phyloP scores from a whole-genome alignment of 2,113 vertebrate genomes.

The Barbus barbus region DNA sequence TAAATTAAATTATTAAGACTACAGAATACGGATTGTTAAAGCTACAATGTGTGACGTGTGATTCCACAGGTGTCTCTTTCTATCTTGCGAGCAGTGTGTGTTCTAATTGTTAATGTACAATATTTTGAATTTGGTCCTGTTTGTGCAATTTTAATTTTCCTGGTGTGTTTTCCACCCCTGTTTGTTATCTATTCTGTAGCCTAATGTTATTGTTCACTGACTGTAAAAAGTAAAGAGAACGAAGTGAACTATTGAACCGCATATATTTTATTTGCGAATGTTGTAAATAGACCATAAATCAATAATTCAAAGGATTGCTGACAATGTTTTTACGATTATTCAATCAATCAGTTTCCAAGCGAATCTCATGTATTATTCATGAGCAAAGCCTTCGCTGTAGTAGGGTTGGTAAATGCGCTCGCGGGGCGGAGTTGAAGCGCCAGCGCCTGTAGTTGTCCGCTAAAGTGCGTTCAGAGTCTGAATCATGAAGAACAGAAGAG shows the following conservation, averaged over 20 bases:
- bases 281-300: background rate
- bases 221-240: background rate
- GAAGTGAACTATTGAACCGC: background rate
- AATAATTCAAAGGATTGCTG: background rate
- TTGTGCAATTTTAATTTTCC: background rate
- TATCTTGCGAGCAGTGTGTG: too few species aligned
- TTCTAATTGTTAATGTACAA: background rate
- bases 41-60: too few species aligned
- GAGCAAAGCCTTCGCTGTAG: background rate
- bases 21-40: too few species aligned
- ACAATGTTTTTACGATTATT: background rate
- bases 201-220: background rate
- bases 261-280: background rate
- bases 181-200: background rate
- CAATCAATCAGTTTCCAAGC: background rate
- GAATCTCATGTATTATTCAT: background rate
- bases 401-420: background rate
- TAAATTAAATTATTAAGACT: too few species aligned
- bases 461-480: slow-evolving; percentile 54
- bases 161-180: too few species aligned
- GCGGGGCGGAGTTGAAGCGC: background rate
- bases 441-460: background rate
- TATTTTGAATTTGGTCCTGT: background rate
- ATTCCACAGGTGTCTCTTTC: too few species aligned
- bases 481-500: slow-evolving; percentile 74